These are phyloP conservation scores for Mamestra configurata DNA, from an alignment of 1,140 invertebrate species.

Conservation along the genomic window DNA sequence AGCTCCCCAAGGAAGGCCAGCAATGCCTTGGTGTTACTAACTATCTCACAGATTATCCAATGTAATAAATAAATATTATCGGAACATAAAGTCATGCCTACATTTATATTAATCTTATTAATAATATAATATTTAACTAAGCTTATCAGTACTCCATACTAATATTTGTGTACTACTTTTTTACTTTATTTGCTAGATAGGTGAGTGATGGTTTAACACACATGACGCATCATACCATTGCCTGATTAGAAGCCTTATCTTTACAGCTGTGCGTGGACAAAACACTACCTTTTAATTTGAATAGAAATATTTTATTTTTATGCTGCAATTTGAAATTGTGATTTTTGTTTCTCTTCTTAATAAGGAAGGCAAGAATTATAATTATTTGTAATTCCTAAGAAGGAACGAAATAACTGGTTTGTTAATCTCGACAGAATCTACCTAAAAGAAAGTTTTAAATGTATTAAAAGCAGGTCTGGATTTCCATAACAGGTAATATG, in stretches of 20 bases:
- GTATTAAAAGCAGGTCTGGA: too few relatives aligned
- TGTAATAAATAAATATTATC: too few relatives aligned
- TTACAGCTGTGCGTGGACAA: background rate
- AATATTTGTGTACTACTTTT: constrained; percentile 35
- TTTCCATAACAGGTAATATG: too few relatives aligned
- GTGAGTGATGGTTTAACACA: background rate
- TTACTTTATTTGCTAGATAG: constrained; percentile 29
- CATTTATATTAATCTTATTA: background rate
- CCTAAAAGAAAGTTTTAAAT: too few relatives aligned
- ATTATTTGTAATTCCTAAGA: too few relatives aligned
- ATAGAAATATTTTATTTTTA: background rate
- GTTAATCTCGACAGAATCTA: too few relatives aligned
- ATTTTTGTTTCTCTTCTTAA: background rate
- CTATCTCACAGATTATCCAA: too few relatives aligned
- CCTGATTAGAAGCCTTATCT: constrained; percentile 30
- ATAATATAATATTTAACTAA: background rate
- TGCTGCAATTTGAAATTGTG: background rate
- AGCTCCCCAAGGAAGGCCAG: too few relatives aligned
- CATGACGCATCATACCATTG: constrained; percentile 9
- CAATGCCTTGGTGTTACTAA: too few relatives aligned
- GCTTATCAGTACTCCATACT: background rate
- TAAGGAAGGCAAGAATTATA: too few relatives aligned
- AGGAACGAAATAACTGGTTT: too few relatives aligned
- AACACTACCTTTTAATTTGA: background rate
- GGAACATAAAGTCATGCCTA: too few relatives aligned